A percentile compares a stretch with the other conserved stretches of the same genome.
phyloP scores from a whole-genome alignment of 2,797 vertebrate species.

The Acanthornis magna region DNA sequence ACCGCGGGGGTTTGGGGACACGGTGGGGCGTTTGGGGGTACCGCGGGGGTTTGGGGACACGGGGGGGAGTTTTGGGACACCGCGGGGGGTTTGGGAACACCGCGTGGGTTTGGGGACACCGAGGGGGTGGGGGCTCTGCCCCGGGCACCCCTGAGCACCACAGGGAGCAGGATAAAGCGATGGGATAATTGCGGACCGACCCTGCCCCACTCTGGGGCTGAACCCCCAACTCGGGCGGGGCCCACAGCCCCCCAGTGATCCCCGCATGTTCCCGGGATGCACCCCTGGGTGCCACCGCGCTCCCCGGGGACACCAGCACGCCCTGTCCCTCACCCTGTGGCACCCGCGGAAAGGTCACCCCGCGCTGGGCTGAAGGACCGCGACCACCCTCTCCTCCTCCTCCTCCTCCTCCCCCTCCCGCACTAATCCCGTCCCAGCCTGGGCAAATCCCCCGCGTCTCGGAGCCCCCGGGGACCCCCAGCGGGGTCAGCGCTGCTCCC shows the following conservation, averaged over 20 bases:
- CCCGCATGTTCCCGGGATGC: too few relatives aligned
- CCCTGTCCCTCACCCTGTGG: neutral
- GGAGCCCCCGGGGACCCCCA: neutral
- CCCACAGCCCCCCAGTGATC: too few relatives aligned
- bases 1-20: too few relatives aligned
- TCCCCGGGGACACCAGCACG: fast-evolving
- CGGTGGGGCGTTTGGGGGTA: neutral
- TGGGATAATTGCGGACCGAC: fast-evolving
- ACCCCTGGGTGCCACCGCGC: too few relatives aligned
- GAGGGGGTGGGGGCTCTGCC: too few relatives aligned
- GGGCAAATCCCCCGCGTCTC: neutral
- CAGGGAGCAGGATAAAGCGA: fast-evolving
- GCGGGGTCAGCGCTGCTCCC: neutral
- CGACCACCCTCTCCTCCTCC: neutral
- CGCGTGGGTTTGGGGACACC: too few relatives aligned
- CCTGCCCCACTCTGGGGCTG: neutral
- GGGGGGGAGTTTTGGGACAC: too few relatives aligned
- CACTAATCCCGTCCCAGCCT: constrained; percentile 11
- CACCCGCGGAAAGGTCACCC: neutral
- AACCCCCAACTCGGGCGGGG: fast-evolving
- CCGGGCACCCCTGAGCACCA: neutral
- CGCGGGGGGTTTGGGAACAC: too few relatives aligned
- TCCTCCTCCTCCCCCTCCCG: neutral
- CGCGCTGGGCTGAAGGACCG: fast-evolving
- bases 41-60: neutral